A percentile compares a stretch with the other conserved stretches of the same genome.
phyloP scores from a whole-genome alignment of 2,113 vertebrate species.

The Propithecus coquereli region DNA sequence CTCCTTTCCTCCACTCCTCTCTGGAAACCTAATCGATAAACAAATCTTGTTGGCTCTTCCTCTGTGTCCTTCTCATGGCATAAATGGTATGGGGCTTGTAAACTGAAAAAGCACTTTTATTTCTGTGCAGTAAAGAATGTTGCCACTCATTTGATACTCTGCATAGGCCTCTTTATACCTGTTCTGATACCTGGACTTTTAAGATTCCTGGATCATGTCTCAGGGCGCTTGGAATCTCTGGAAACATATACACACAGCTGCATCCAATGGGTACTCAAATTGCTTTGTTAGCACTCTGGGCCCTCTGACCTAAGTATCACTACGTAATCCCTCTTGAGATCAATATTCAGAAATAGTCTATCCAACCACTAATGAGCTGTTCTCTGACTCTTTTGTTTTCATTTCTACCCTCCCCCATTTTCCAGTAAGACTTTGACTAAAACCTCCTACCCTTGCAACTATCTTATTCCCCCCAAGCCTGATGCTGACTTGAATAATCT shows the following conservation, averaged over 20 bases:
- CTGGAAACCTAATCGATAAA: neutral
- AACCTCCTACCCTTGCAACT: neutral
- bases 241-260: neutral
- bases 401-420: neutral
- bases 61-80: neutral
- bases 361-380: neutral
- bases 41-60: neutral
- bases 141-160: neutral
- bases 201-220: neutral
- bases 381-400: neutral
- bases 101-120: neutral
- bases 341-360: neutral
- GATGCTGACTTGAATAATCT: neutral
- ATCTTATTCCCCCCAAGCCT: neutral
- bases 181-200: neutral
- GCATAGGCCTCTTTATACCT: neutral
- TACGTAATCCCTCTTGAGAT: neutral
- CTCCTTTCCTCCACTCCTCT: neutral
- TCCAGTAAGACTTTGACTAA: neutral
- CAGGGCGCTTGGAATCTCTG: neutral
- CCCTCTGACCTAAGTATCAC: neutral
- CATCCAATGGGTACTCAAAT: neutral
- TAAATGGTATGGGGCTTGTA: neutral
- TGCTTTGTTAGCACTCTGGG: neutral
- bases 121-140: neutral